phyloP scores from a whole-genome alignment of 2,888 invertebrate genomes.

The Campaea margaritaria region DNA sequence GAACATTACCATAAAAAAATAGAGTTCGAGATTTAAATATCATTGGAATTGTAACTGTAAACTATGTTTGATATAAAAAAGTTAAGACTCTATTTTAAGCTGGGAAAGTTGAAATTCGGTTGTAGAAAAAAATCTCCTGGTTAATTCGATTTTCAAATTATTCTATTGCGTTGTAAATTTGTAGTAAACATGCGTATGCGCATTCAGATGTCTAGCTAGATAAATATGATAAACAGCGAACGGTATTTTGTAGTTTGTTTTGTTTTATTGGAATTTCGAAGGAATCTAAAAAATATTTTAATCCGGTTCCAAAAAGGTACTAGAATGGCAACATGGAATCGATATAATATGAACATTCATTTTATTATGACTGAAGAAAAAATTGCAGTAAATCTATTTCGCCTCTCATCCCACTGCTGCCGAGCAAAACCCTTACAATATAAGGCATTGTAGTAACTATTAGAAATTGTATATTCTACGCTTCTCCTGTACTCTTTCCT shows the following conservation, averaged over 20 bases:
- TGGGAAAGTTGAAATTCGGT: background rate
- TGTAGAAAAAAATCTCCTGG: background rate
- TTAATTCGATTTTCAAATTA: conserved; percentile 28
- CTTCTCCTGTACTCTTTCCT: too few relatives aligned
- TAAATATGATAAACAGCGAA: conserved; percentile 3
- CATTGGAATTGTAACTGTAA: conserved; percentile 41
- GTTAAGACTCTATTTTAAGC: conserved; percentile 2
- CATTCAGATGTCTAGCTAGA: conserved; percentile 8
- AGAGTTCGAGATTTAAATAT: conserved; percentile 65
- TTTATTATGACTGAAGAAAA: too few relatives aligned
- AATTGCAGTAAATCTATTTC: too few relatives aligned
- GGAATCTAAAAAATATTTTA: too few relatives aligned
- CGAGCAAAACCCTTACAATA: too few relatives aligned
- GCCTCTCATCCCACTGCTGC: too few relatives aligned
- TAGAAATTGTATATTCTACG: too few relatives aligned
- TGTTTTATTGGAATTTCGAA: too few relatives aligned
- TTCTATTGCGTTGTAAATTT: conserved; percentile 24
- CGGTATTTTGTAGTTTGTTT: background rate
- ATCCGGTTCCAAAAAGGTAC: too few relatives aligned
- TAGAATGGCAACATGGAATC: too few relatives aligned
- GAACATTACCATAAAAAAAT: conserved; percentile 63
- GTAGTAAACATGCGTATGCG: conserved; percentile 19
- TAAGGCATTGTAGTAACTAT: too few relatives aligned
- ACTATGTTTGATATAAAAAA: background rate
- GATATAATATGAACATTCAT: too few relatives aligned